Evolutionary conservation across 2,113 vertebrate species (phyloP).

Genomic region (Laticauda laticaudata): DNA sequence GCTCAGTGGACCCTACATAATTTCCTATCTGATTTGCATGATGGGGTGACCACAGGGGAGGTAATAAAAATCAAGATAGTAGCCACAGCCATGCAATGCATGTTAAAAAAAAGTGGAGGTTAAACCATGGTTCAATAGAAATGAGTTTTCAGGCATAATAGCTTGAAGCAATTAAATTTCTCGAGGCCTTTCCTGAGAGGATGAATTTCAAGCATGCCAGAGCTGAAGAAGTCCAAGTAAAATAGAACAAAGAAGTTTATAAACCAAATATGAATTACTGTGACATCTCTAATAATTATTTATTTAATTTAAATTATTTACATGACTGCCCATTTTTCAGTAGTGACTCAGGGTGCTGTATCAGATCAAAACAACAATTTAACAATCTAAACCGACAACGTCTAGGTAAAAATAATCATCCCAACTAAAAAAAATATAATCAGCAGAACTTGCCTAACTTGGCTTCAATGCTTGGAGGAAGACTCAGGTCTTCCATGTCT

Average conservation of each 20-base stretch:
- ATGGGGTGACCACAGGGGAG: neutral
- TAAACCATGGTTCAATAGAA: neutral
- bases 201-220: neutral
- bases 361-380: neutral
- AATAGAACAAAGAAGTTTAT: neutral
- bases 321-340: neutral
- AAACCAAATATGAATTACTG: neutral
- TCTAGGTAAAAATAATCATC: neutral
- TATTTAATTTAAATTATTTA: neutral
- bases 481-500: neutral
- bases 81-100: neutral
- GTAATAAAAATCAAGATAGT: neutral
- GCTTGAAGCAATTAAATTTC: neutral
- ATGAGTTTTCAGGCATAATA: neutral
- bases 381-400: neutral
- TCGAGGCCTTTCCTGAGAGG: neutral
- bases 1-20: neutral
- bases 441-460: neutral
- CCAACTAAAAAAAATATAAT: neutral
- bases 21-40: neutral
- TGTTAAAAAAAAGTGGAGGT: neutral
- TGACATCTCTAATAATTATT: neutral
- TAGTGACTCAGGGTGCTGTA: neutral
- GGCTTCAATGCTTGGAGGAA: neutral
- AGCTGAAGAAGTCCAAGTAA: neutral